Evolutionary conservation across 2,797 vertebrate species (phyloP), one percentile per base, ranked within the genome.

Genomic region (Spea hammondii): DNA sequence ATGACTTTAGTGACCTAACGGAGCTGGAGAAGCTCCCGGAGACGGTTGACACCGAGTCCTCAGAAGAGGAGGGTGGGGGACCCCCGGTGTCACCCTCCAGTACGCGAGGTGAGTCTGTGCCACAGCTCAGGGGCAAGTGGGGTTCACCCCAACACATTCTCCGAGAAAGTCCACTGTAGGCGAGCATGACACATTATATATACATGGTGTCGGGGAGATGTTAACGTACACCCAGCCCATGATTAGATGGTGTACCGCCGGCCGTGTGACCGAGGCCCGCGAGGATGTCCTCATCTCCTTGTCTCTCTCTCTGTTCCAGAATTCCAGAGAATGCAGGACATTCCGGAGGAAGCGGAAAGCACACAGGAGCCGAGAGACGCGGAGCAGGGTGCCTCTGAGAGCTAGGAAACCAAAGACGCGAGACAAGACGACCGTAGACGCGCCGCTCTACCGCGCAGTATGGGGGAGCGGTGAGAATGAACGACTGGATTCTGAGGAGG

Each of bases 341-440:
- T 98, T 74, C 96, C 96, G 0, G 96, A 97, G 83, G 96, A 98
- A 86, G 95, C 85, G 0, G 96, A 98, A 87, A 94, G 87, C 75
- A 89, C 90, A 13, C 87, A 91, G 0, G 93, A 94, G 59, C 80
- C 78, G 65, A 81, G 17, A 49, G 87, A 89, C 0, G 78, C 91
- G 44, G 89, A 95, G 0, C 74, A 82, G 9, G 32, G 84, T 13
- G 76, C 85, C 49, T 84, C 85, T 0, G 86, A 90, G 77, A 89
- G 86, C 84, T 91, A 90, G 87, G 88, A 87, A 82, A 12, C 6
- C 6, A 8, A 4, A 32, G 32, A 32, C 32, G 32, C 2, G 2
- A 32, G 32, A 32, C 32, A 32, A 32, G 32, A 32, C 32, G 32
- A 32, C 48, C 13, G 45, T 13, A 70, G 79, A 82, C 74, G 64